A percentile compares a stretch with the other conserved stretches of the same genome.
Evolutionary conservation across 2,113 vertebrate genomes (phyloP).

Genomic region (Vanacampus margaritifer): DNA sequence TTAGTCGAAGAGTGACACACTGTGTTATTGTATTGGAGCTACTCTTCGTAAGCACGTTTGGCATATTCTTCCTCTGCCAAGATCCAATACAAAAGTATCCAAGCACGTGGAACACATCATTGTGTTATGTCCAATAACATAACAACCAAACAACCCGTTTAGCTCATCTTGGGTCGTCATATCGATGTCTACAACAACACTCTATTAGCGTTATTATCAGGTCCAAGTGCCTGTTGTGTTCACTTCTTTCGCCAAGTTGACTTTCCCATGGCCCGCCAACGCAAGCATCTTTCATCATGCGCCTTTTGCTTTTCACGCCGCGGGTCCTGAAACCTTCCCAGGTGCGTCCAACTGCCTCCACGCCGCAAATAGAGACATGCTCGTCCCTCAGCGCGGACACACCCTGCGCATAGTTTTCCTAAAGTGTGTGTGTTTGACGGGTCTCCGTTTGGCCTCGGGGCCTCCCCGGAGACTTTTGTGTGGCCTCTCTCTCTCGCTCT

Average conservation of each 20-base stretch:
- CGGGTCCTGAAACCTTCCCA: conserved; percentile 30
- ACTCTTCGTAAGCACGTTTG: no score
- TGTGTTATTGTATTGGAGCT: no score
- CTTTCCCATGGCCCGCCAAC: background rate
- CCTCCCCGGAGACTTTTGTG: conserved; percentile 43
- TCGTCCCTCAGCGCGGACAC: conserved; percentile 37
- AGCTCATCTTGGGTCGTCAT: no score
- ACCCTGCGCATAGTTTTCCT: conserved; percentile 52
- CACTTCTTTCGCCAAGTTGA: background rate
- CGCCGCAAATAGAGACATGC: conserved; percentile 23
- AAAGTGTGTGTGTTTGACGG: conserved; percentile 37
- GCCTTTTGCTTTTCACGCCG: background rate
- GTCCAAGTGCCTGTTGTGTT: background rate
- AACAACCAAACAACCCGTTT: no score
- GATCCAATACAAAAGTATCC: no score
- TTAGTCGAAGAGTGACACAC: no score
- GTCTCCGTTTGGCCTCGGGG: conserved; percentile 51
- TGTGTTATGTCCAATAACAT: no score
- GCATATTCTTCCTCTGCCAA: no score
- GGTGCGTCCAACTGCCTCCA: conserved; percentile 50
- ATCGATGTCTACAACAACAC: no score
- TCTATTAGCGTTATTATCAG: background rate
- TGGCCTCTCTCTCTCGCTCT: conserved; percentile 37
- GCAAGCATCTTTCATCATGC: background rate
- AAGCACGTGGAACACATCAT: no score